These are phyloP conservation scores for Cherax destructor DNA, from an alignment of 1,140 invertebrate species.

Conservation along the genomic window DNA sequence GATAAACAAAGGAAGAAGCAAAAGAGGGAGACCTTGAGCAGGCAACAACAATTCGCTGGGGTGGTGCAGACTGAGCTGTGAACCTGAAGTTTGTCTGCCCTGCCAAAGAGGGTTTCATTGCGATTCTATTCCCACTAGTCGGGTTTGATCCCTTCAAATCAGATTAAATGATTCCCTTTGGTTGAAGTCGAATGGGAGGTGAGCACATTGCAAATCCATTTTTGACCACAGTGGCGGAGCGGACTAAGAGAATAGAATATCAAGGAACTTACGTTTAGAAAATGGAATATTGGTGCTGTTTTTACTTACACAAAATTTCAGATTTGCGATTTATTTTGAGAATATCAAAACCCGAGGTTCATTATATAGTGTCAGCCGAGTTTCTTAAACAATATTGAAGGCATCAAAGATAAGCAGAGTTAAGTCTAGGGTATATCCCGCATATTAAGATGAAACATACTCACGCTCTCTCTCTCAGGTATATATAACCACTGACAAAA, in stretches of 20 bases:
- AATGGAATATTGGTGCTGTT: conserved; percentile 41
- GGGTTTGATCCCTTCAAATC: conserved; percentile 64
- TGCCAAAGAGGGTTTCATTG: conserved; percentile 64
- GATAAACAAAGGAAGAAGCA: conserved; percentile 32
- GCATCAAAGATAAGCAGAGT: too few relatives aligned
- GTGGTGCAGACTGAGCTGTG: conserved; percentile 3
- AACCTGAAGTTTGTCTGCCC: conserved; percentile 8
- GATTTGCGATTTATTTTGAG: too few relatives aligned
- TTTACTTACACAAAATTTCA: background rate
- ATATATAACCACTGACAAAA: too few relatives aligned
- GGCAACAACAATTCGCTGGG: conserved; percentile 38
- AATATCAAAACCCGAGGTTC: too few relatives aligned
- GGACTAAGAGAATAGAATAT: conserved; percentile 60
- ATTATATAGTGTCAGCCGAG: too few relatives aligned
- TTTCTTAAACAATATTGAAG: too few relatives aligned
- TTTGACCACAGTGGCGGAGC: conserved; percentile 38
- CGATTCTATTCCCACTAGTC: conserved; percentile 67
- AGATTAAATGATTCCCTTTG: conserved; percentile 69
- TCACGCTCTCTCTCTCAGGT: too few relatives aligned
- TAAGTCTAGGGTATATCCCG: too few relatives aligned
- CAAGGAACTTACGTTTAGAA: conserved; percentile 35
- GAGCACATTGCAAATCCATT: conserved; percentile 69
- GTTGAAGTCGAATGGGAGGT: conserved; percentile 64
- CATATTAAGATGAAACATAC: too few relatives aligned
- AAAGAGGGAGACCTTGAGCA: conserved; percentile 26